phyloP scores from a whole-genome alignment of 2,797 vertebrate species.

The Tenualosa thibaudeaui region DNA sequence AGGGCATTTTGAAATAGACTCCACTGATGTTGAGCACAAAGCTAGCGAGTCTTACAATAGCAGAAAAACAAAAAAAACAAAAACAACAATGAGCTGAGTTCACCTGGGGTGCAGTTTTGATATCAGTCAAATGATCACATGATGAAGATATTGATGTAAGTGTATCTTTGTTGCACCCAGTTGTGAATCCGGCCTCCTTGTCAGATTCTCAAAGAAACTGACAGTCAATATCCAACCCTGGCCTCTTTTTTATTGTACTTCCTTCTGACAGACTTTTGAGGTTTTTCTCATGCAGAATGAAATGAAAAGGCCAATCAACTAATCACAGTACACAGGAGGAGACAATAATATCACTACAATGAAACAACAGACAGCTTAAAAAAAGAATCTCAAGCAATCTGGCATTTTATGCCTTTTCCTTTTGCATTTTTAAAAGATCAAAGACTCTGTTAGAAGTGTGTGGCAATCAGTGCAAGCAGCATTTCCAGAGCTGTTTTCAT shows the following conservation, averaged over 20 bases:
- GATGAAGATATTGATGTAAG: slow-evolving; percentile 47
- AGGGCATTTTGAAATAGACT: background rate
- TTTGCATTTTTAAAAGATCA: slow-evolving; percentile 44
- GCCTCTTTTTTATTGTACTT: slow-evolving; percentile 57
- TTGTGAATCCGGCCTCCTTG: slow-evolving; percentile 53
- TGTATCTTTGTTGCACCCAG: slow-evolving; percentile 56
- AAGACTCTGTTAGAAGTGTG: slow-evolving; percentile 38
- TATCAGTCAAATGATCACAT: slow-evolving; percentile 34
- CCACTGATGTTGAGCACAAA: background rate
- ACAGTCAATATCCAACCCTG: slow-evolving; percentile 45
- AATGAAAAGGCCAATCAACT: slow-evolving; percentile 49
- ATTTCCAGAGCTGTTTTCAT: slow-evolving; percentile 41
- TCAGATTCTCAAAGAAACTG: slow-evolving; percentile 50
- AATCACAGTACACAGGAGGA: slow-evolving; percentile 54
- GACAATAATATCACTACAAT: slow-evolving; percentile 49
- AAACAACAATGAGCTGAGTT: background rate
- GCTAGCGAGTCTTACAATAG: background rate
- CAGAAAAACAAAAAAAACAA: background rate
- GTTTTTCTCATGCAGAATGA: slow-evolving; percentile 42
- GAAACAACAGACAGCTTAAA: slow-evolving; percentile 42
- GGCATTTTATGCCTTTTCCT: slow-evolving; percentile 9
- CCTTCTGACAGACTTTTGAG: slow-evolving; percentile 51
- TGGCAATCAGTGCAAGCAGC: slow-evolving; percentile 40
- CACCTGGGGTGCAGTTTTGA: slow-evolving; percentile 16
- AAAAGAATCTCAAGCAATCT: slow-evolving; percentile 24